These are phyloP conservation scores for Drosophila birchii DNA, from an alignment of 2,888 invertebrate species.

Conservation along the genomic window DNA sequence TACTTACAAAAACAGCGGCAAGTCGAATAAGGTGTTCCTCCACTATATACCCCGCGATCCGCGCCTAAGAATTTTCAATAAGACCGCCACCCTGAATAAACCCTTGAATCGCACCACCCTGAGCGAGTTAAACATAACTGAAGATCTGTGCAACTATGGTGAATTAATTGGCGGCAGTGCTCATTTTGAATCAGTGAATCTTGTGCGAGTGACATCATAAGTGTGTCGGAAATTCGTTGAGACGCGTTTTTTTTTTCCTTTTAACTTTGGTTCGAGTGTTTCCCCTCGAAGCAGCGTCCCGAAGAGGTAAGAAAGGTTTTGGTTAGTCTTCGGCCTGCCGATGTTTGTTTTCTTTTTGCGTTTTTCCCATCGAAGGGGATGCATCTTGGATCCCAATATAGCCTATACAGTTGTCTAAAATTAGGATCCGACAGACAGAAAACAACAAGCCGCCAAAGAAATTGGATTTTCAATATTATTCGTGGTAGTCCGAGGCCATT, in stretches of 20 bases:
- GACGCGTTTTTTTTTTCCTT: slow-evolving; percentile 1
- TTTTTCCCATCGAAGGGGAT: not conserved
- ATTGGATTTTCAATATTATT: slow-evolving; percentile 46
- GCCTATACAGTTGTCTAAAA: slow-evolving; percentile 23
- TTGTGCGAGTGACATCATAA: slow-evolving; percentile 27
- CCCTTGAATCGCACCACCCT: slow-evolving; percentile 70
- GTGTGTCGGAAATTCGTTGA: not conserved
- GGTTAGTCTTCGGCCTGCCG: not conserved
- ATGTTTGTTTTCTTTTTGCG: slow-evolving; percentile 1
- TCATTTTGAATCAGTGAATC: slow-evolving; percentile 10
- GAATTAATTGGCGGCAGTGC: slow-evolving; percentile 82
- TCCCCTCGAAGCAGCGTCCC: slow-evolving; percentile 3
- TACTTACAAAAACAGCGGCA: slow-evolving; percentile 82
- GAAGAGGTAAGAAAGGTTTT: slow-evolving; percentile 13
- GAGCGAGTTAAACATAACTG: slow-evolving; percentile 82
- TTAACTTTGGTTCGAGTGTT: slow-evolving; percentile 2
- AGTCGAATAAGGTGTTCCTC: slow-evolving; percentile 84
- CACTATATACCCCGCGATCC: slow-evolving; percentile 84
- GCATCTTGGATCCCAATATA: slow-evolving; percentile 1
- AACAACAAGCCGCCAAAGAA: slow-evolving; percentile 16
- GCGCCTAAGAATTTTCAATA: slow-evolving; percentile 82
- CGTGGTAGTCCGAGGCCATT: slow-evolving; percentile 21
- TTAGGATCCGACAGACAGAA: slow-evolving; percentile 26
- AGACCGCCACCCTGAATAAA: slow-evolving; percentile 76
- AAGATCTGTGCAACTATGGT: slow-evolving; percentile 83